Conservation (phyloP, 2,113 vertebrate genomes). For the Pseudorhombus dupliciocellatus region DNA sequence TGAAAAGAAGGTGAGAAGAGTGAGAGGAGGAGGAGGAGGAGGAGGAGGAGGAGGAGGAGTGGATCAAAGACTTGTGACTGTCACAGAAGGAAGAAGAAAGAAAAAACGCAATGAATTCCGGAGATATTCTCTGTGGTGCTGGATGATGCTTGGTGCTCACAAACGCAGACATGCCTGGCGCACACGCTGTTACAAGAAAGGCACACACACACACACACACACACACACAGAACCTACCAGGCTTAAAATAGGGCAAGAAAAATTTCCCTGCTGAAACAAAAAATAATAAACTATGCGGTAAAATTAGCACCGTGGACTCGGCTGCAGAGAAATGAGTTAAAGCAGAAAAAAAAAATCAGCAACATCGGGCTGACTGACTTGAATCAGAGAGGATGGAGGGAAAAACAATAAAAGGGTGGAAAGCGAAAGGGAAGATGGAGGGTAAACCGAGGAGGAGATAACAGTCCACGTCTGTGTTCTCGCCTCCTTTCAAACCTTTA, state of each 20-base stretch:
- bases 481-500: constrained; percentile 57
- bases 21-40: constrained; percentile 37
- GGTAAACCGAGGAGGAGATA: constrained; percentile 53
- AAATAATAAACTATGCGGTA: constrained; percentile 50
- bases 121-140: constrained; percentile 65
- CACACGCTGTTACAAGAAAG: not conserved
- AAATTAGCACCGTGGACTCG: constrained; percentile 53
- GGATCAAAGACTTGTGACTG: constrained; percentile 78
- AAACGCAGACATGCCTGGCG: constrained; percentile 58
- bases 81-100: constrained; percentile 71
- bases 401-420: constrained; percentile 25
- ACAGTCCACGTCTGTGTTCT: constrained; percentile 64
- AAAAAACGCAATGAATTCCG: constrained; percentile 49
- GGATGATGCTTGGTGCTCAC: constrained; percentile 58
- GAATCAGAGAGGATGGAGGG: constrained; percentile 5
- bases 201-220: constrained; percentile 11
- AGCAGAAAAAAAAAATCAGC: constrained; percentile 37
- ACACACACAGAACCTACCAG: constrained; percentile 32
- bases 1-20: constrained; percentile 67
- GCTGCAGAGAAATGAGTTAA: constrained; percentile 36
- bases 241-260: constrained; percentile 71
- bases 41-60: constrained; percentile 48
- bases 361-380: constrained; percentile 16
- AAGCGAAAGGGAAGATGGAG: constrained; percentile 33
- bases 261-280: constrained; percentile 38